phyloP scores from a whole-genome alignment of 2,113 vertebrate genomes.

The Hypocryptadius cinnamomeus region DNA sequence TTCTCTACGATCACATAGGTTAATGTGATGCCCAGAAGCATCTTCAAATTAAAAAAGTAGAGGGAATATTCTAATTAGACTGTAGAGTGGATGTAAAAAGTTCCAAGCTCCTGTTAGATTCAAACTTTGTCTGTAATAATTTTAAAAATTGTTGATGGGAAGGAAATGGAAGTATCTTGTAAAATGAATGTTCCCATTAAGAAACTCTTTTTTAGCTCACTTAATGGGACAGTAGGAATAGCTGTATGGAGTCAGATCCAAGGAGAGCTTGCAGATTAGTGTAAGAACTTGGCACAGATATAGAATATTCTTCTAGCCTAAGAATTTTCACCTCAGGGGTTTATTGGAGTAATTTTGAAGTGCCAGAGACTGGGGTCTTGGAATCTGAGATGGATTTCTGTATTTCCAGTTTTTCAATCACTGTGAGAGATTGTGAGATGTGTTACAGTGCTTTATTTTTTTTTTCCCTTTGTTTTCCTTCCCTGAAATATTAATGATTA shows the following conservation, averaged over 20 bases:
- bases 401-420: not conserved
- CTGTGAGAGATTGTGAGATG: not conserved
- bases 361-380: not conserved
- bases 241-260: not conserved
- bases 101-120: not conserved
- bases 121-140: not conserved
- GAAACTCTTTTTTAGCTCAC: not conserved
- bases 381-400: not conserved
- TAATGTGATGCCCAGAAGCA: not conserved
- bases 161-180: not conserved
- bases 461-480: not conserved
- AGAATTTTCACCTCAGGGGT: not conserved
- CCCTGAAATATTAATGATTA: not conserved
- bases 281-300: not conserved
- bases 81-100: not conserved
- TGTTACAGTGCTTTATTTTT: not conserved
- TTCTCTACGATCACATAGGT: not conserved
- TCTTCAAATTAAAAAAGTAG: not conserved
- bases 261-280: not conserved
- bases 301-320: not conserved
- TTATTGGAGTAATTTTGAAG: not conserved
- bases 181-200: not conserved
- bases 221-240: not conserved
- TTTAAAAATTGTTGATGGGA: not conserved
- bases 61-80: not conserved